phyloP scores from a whole-genome alignment of 2,888 invertebrate species.

The Omphaloscelis lunosa region DNA sequence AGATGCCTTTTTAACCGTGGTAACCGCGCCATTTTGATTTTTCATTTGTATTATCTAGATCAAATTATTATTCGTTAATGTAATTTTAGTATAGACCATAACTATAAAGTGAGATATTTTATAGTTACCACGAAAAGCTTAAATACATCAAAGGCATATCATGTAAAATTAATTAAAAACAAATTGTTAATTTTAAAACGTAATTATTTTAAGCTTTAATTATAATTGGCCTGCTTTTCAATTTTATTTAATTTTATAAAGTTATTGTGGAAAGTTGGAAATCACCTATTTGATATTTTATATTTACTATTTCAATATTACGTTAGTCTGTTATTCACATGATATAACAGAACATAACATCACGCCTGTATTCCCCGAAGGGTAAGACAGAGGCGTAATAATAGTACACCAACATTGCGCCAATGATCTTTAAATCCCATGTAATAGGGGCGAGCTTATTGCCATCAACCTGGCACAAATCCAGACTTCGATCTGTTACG shows the following conservation, averaged over 20 bases:
- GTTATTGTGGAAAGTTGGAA: background rate
- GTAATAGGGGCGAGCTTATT: no score
- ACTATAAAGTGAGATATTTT: background rate
- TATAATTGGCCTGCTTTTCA: background rate
- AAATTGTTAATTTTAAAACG: constrained; percentile 22
- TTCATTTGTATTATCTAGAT: background rate
- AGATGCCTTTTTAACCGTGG: no score
- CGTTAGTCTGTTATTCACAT: background rate
- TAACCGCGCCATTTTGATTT: background rate
- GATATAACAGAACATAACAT: background rate
- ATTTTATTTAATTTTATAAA: constrained; percentile 24
- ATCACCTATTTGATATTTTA: background rate
- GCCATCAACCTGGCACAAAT: no score
- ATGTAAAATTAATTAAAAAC: constrained; percentile 38
- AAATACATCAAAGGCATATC: constrained; percentile 23
- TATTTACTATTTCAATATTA: background rate
- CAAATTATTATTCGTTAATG: background rate
- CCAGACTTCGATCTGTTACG: background rate
- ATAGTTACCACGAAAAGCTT: background rate
- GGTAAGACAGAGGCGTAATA: no score
- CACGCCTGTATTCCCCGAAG: no score
- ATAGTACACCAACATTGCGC: background rate
- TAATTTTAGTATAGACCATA: background rate
- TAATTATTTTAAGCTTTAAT: constrained; percentile 15
- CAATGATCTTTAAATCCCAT: background rate